Conservation (phyloP, 2,113 vertebrate species). For the Helogale parvula region DNA sequence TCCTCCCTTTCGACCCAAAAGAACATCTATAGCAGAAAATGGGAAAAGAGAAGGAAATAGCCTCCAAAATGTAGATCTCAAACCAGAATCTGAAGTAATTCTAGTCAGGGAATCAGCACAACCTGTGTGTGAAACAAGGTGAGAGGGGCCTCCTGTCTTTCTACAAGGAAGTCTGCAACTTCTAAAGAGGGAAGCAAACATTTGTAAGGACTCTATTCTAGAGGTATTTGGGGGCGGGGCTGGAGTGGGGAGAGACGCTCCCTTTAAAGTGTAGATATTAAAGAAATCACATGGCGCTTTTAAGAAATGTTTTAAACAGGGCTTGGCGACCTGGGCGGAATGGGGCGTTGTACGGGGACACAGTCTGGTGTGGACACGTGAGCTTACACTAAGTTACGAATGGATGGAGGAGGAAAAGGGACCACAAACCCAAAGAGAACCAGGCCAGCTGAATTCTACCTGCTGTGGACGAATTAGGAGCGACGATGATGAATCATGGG, state of each 20-base stretch:
- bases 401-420: not conserved
- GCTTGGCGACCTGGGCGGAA: slow-evolving; percentile 4
- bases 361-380: not conserved
- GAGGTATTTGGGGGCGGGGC: not conserved
- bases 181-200: not conserved
- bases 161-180: slow-evolving; percentile 18
- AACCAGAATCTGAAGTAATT: slow-evolving; percentile 50
- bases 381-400: not conserved
- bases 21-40: slow-evolving; percentile 37
- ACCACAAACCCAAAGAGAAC: not conserved
- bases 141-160: slow-evolving; percentile 24
- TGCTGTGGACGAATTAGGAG: not conserved
- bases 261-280: slow-evolving; percentile 17
- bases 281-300: slow-evolving; percentile 38
- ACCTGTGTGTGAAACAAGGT: not conserved
- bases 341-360: slow-evolving; percentile 20
- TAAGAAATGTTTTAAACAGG: slow-evolving; percentile 41
- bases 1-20: slow-evolving; percentile 38
- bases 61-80: slow-evolving; percentile 28
- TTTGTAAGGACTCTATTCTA: not conserved
- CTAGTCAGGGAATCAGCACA: slow-evolving; percentile 31
- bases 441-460: not conserved
- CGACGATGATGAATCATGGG: not conserved
- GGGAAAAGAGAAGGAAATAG: not conserved
- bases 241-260: not conserved